Conservation (phyloP, 2,888 invertebrate genomes). For the Rhamnusium bicolor region DNA sequence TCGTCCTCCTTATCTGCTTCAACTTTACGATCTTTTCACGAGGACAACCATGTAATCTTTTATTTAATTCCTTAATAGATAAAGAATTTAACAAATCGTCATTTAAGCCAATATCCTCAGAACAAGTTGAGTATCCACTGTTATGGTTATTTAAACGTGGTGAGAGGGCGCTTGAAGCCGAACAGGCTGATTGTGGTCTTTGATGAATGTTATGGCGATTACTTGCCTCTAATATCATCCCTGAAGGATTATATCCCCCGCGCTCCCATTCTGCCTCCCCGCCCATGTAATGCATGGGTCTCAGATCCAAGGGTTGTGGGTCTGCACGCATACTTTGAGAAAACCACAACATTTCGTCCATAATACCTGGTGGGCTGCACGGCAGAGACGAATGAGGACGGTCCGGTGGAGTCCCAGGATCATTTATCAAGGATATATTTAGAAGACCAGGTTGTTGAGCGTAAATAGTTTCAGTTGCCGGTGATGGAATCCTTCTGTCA, state of each 20-base stretch:
- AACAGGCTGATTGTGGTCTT: constrained; percentile 81
- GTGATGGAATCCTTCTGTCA: constrained; percentile 72
- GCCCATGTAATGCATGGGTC: constrained; percentile 80
- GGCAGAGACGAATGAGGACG: constrained; percentile 76
- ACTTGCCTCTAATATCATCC: constrained; percentile 64
- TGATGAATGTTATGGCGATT: constrained; percentile 59
- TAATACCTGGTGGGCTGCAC: constrained; percentile 74
- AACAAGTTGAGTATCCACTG: constrained; percentile 73
- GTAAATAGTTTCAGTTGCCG: constrained; percentile 78
- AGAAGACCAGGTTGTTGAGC: constrained; percentile 73
- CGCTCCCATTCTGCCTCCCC: constrained; percentile 80
- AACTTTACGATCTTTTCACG: constrained; percentile 91
- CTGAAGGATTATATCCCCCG: constrained; percentile 69
- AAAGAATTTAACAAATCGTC: constrained; percentile 91
- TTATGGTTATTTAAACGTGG: constrained; percentile 73
- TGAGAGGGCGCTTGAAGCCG: constrained; percentile 76
- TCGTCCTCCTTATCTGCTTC: constrained; percentile 94
- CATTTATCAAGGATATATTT: constrained; percentile 72
- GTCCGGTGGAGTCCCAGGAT: constrained; percentile 89
- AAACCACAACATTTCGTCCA: constrained; percentile 86
- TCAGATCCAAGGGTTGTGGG: constrained; percentile 83
- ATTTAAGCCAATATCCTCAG: constrained; percentile 81
- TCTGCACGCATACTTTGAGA: constrained; percentile 81
- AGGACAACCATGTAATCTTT: constrained; percentile 92
- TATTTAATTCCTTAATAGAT: constrained; percentile 94